These are phyloP conservation scores for Mobula hypostoma DNA, from an alignment of 2,113 vertebrate genomes.

Conservation along the genomic window DNA sequence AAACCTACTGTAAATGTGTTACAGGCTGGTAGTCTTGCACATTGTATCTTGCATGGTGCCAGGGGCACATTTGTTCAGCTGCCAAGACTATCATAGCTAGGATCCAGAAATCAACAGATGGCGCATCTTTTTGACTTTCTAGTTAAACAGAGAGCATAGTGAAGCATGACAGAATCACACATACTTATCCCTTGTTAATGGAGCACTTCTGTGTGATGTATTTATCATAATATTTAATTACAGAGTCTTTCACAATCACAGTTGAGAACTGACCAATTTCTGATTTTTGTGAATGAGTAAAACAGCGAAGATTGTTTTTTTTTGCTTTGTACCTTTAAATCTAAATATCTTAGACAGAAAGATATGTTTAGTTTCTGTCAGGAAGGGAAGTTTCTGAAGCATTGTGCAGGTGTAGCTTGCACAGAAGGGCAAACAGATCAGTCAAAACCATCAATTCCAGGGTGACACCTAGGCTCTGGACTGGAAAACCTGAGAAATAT, in stretches of 20 bases:
- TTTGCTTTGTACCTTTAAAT: neutral
- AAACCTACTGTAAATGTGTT: neutral
- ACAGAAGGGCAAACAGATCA: neutral
- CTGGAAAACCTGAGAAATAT: no score
- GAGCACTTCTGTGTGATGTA: slow-evolving; percentile 5
- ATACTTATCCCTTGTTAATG: slow-evolving; percentile 1
- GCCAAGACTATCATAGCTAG: slow-evolving; percentile 1
- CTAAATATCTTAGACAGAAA: neutral
- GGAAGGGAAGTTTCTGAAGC: neutral
- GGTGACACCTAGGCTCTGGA: neutral
- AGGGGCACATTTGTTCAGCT: neutral
- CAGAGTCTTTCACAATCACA: neutral
- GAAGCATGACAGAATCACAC: slow-evolving; percentile 22
- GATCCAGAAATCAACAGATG: slow-evolving; percentile 9
- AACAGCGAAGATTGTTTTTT: neutral
- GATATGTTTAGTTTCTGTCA: neutral
- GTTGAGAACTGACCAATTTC: slow-evolving; percentile 8
- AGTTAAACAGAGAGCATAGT: slow-evolving; percentile 25
- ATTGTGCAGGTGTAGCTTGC: no score
- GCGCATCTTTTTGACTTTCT: neutral
- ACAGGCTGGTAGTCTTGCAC: neutral
- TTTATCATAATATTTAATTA: slow-evolving; percentile 15
- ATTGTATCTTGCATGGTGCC: slow-evolving; percentile 14
- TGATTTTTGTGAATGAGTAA: slow-evolving; percentile 24
- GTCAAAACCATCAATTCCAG: neutral